phyloP scores from a whole-genome alignment of 2,113 vertebrate species.

The Scolopax mira region DNA sequence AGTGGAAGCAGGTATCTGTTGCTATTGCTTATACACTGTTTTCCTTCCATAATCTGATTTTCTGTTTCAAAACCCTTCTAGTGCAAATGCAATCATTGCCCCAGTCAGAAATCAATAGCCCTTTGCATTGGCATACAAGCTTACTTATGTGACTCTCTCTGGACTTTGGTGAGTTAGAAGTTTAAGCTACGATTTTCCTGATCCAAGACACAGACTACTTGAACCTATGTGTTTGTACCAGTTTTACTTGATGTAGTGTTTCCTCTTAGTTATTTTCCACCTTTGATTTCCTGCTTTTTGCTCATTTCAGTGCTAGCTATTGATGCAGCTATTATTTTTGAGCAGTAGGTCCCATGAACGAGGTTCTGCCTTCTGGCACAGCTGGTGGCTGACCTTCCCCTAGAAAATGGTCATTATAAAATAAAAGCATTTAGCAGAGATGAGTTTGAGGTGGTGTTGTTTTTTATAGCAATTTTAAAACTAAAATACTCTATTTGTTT shows the following conservation, averaged over 20 bases:
- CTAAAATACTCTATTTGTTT: background rate
- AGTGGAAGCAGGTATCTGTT: background rate
- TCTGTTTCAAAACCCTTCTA: background rate
- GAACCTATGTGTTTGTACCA: background rate
- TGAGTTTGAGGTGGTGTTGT: rapidly evolving
- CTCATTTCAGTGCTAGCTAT: background rate
- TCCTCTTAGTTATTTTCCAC: background rate
- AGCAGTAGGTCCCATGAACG: background rate
- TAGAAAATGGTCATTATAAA: background rate
- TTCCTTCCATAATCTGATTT: background rate
- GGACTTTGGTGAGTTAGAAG: background rate
- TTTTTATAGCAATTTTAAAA: background rate
- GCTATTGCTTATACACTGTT: background rate
- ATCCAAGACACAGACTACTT: background rate
- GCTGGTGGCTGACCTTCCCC: background rate
- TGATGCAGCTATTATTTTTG: background rate
- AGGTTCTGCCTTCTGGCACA: background rate
- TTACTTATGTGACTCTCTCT: background rate
- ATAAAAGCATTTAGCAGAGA: background rate
- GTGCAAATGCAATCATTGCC: background rate
- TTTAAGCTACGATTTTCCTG: background rate
- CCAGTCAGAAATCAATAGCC: background rate
- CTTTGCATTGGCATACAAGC: background rate
- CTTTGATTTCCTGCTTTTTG: background rate
- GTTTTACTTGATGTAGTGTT: background rate